Evolutionary conservation across 2,888 invertebrate genomes (phyloP), one percentile per base, ranked within the genome.

Genomic region (Cotesia congregata): DNA sequence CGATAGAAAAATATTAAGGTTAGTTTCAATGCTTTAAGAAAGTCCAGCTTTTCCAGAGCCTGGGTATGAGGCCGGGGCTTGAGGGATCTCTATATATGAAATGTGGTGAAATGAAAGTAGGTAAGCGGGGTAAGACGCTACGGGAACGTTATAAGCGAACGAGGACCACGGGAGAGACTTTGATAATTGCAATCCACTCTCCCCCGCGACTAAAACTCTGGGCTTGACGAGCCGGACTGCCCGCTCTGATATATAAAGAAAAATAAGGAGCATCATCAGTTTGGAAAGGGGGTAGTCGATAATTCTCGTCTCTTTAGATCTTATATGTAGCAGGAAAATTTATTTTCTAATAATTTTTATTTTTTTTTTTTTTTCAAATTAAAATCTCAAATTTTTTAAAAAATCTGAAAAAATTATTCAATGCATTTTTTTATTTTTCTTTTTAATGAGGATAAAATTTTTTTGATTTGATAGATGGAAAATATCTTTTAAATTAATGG

Each of bases 181-280:
- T 87, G 87, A 88, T 88, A 88, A 88, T 88, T 88, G 88, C 88
- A 86, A 87, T 86, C 85, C 85, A 87, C 86, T 87, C 50, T 50
- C 50, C 12, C 86, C 84, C 86, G 85, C 82, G 83, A 20, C 64
- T 20, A 7, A 41, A 40, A 61, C 81, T 81, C 78, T 82, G 81
- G 80, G 80, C 84, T 83, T 85, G 83, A 83, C 83, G 83, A 85
- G 84, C 81, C 40, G n/a, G 67, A 30, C 20, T 9, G 40, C 9
- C 74, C 61, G 50, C 12, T 30, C 67, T 68, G 79, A 78, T 65
- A 40, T 60, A 71, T 72, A 71, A 72, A 60, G 7, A 59, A 69
- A 64, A 30, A 30, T 30, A 30, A 65, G 38, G 62, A 50, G 12
- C 50, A 50, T 50, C 50, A 50, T 50, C 50, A 50, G 50, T 50